These are phyloP conservation scores for Drosophila prosaltans DNA, from an alignment of 1,140 invertebrate species.

Conservation along the genomic window DNA sequence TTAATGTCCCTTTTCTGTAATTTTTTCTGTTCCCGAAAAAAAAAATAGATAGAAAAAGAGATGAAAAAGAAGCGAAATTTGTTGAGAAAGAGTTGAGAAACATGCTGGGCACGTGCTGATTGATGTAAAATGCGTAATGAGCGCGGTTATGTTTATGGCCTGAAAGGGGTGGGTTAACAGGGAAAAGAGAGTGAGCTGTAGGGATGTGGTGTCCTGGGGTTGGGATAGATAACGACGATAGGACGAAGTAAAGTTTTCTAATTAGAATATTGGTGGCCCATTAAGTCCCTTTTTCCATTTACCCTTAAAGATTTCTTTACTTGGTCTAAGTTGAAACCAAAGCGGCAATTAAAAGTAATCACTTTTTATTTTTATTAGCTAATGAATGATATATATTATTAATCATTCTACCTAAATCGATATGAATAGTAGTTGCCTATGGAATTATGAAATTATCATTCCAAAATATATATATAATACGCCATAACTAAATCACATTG, in stretches of 20 bases:
- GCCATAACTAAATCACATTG: no score
- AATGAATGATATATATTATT: not conserved
- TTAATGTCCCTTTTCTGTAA: constrained; percentile 49
- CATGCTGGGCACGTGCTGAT: constrained; percentile 78
- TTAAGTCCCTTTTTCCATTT: constrained; percentile 17
- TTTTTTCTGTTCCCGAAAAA: constrained; percentile 19
- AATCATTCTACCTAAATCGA: not conserved
- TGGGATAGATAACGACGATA: constrained; percentile 55
- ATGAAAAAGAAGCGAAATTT: constrained; percentile 25
- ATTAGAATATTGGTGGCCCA: constrained; percentile 65
- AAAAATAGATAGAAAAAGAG: constrained; percentile 44
- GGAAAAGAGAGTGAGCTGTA: not conserved
- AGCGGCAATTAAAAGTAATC: constrained; percentile 43
- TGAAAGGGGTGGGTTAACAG: not conserved
- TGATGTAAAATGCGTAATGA: constrained; percentile 80
- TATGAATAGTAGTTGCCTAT: not conserved
- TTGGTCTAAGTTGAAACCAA: constrained; percentile 20
- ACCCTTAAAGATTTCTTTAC: constrained; percentile 2
- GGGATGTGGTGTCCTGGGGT: constrained; percentile 25
- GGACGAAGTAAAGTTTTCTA: constrained; percentile 61
- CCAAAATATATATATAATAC: no score
- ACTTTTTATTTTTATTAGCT: constrained; percentile 51
- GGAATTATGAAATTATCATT: no score
- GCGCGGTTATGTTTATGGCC: constrained; percentile 66
- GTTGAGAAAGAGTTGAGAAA: constrained; percentile 59